phyloP scores from a whole-genome alignment of 2,113 vertebrate species.

The Saccopteryx bilineata region DNA sequence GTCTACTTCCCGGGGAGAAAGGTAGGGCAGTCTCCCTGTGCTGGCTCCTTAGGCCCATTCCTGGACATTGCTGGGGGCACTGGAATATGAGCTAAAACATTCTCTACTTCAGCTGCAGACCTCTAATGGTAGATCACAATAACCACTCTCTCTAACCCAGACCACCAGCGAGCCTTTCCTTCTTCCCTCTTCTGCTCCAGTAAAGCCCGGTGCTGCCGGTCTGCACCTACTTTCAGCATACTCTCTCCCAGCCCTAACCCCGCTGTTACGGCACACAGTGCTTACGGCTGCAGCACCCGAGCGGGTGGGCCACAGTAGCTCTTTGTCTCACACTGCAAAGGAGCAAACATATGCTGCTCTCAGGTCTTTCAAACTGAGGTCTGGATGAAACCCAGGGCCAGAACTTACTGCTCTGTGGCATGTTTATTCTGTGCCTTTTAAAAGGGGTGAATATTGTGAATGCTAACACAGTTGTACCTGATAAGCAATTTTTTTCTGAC shows the following conservation, averaged over 20 bases:
- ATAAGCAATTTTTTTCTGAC: not conserved
- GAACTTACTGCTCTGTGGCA: not conserved
- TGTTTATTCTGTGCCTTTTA: not conserved
- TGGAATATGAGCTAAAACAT: not conserved
- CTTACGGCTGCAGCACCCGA: not conserved
- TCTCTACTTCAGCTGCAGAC: not conserved
- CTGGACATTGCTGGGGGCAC: not conserved
- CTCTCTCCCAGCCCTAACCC: rapidly evolving
- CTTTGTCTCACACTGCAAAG: not conserved
- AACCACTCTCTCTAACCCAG: not conserved
- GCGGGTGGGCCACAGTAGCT: not conserved
- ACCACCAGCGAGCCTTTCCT: not conserved
- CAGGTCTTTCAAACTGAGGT: not conserved
- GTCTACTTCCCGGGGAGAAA: not conserved
- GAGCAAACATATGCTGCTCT: not conserved
- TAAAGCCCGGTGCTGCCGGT: not conserved
- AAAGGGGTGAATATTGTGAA: not conserved
- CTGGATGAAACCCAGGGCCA: not conserved
- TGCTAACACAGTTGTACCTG: not conserved
- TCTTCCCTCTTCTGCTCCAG: not conserved
- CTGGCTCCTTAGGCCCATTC: not conserved
- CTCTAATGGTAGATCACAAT: not conserved
- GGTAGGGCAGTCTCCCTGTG: not conserved
- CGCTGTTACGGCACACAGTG: not conserved
- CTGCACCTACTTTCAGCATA: not conserved